Percentiles rank a stretch among this genome's conserved stretches.
phyloP scores from a whole-genome alignment of 1,140 invertebrate species.

The Anoplolepis gracilipes region DNA sequence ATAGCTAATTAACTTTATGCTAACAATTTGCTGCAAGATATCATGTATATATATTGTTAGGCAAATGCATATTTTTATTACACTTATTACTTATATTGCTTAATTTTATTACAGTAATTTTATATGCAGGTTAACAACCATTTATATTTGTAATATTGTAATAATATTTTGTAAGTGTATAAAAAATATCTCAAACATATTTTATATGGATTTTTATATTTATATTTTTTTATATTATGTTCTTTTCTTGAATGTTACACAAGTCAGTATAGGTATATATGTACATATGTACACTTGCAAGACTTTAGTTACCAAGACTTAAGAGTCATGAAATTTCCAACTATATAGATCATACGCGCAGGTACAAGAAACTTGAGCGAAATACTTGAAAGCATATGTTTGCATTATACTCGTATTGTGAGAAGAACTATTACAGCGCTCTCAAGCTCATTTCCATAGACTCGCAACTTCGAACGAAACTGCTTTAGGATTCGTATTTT shows the following conservation, averaged over 20 bases:
- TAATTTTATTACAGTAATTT: no score
- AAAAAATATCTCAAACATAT: no score
- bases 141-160: no score
- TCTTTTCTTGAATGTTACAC: not conserved
- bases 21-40: no score
- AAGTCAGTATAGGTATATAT: not conserved
- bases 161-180: no score
- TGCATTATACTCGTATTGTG: not conserved
- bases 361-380: not conserved
- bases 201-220: no score
- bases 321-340: not conserved
- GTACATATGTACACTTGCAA: not conserved
- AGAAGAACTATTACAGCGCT: conserved; percentile 33
- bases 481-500: conserved; percentile 41
- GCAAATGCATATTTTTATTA: no score
- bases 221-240: no score
- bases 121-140: no score
- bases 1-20: no score
- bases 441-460: conserved; percentile 38
- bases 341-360: not conserved
- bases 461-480: conserved; percentile 32
- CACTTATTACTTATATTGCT: no score
- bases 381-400: conserved; percentile 47
- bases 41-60: no score
- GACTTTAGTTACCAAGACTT: not conserved